Evolutionary conservation across 2,888 invertebrate species (phyloP), one percentile per base, ranked within the genome.

Genomic region (Drosophila emarginata): DNA sequence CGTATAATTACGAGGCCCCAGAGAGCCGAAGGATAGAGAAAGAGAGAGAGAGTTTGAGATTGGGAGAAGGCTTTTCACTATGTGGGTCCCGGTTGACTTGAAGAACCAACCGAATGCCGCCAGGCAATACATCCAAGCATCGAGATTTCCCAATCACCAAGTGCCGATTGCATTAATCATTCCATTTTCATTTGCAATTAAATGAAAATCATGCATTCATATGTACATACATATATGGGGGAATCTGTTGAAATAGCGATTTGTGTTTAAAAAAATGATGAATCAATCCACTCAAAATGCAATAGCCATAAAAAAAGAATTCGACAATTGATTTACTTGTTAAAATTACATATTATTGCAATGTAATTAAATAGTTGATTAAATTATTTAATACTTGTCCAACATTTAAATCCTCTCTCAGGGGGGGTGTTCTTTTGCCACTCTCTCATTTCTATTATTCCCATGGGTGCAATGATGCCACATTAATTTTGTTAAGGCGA

Each of bases 101-200:
- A 36, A 54, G 54, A 32, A 32, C 7, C 11, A 23, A 23, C 11
- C 21, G 51, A 15, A 28, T 28, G 40, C 40, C 40, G 15, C 40
- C 40, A 28, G 28, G 28, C 28, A 28, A 28, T 28, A 28, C 28
- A 28, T 5, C 32, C 32, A 45, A 45, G 45, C 45, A 45, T 37
- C 23, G 77, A 85, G 86, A 87, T 85, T 87, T 88, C 80, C 78
- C 84, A 83, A 88, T 67, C 70, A 36, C 32, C 32, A 68, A 66
- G 87, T 80, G 79, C 85, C 87, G 68, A 63, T 52, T 52, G 87
- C 63, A 80, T 80, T 80, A 80, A 73, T 80, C 80, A 80, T 67
- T 15, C 72, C 26, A 58, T 14, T 57, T 71, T 73, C 66, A 72
- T 73, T 18, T 53, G 26, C 14, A 40, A 45, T 18, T 1, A 45